Conservation (phyloP, 2,797 vertebrate species). For the Mormyrops attenuatus region DNA sequence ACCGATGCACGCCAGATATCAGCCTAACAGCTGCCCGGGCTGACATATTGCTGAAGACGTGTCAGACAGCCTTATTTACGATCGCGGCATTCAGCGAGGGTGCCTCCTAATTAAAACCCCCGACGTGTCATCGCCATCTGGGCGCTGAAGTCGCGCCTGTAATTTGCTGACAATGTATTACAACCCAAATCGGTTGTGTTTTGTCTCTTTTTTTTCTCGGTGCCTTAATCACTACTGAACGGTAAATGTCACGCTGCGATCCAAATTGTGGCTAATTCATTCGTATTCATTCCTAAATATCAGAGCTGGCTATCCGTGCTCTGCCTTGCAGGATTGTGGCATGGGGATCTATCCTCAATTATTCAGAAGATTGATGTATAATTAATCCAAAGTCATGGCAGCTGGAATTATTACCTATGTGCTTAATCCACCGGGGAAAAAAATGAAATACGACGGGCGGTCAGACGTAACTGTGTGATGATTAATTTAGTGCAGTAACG, state of each 20-base stretch:
- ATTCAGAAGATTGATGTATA: slow-evolving; percentile 8
- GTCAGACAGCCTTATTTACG: slow-evolving; percentile 52
- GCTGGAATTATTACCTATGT: not conserved
- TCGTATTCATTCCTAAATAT: not conserved
- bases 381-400: slow-evolving; percentile 10
- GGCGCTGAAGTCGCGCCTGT: not conserved
- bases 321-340: not conserved
- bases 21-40: slow-evolving; percentile 38
- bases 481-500: not conserved
- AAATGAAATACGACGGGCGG: not conserved
- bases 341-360: not conserved
- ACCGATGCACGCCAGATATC: slow-evolving; percentile 27
- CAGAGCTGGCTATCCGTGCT: not conserved
- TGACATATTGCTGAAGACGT: slow-evolving; percentile 36
- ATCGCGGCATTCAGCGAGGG: slow-evolving; percentile 48
- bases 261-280: not conserved
- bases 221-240: not conserved
- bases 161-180: not conserved
- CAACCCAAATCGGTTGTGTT: not conserved
- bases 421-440: not conserved
- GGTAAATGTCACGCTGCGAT: not conserved
- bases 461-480: not conserved
- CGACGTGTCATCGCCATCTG: slow-evolving; percentile 1
- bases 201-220: not conserved
- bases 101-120: slow-evolving; percentile 57